These are phyloP conservation scores for Nothocercus nigrocapillus DNA, from an alignment of 2,113 vertebrate species.

Conservation along the genomic window DNA sequence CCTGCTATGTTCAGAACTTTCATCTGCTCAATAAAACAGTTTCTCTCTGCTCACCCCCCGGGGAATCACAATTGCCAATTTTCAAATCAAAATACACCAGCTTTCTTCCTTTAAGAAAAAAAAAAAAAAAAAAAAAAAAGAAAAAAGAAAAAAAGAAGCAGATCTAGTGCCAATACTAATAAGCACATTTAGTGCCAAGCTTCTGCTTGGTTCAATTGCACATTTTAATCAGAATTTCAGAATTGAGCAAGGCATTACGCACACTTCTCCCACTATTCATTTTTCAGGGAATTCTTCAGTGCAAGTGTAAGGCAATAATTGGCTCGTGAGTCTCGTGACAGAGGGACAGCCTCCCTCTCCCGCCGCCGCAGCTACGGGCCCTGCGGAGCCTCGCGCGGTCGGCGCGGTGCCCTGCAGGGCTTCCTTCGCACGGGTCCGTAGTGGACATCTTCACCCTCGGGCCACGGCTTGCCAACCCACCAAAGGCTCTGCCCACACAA, in stretches of 20 bases:
- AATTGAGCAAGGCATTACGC: neutral
- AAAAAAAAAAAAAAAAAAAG: neutral
- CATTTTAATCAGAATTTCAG: slow-evolving; percentile 20
- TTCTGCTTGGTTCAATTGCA: slow-evolving; percentile 23
- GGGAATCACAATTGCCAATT: neutral
- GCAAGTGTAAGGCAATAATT: neutral
- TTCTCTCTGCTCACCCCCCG: neutral
- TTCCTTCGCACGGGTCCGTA: neutral
- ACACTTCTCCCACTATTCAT: neutral
- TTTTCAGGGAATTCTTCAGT: slow-evolving; percentile 27
- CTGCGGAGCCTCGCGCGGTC: neutral
- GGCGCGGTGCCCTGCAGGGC: neutral
- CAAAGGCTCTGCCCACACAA: neutral
- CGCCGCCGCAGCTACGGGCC: neutral
- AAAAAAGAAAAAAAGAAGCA: too few species aligned
- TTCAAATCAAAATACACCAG: neutral
- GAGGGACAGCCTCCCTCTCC: neutral
- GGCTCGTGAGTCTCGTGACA: neutral
- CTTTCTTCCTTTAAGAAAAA: neutral
- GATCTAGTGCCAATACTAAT: neutral
- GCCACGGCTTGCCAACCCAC: neutral
- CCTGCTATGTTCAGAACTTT: slow-evolving; percentile 27
- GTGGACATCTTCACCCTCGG: neutral
- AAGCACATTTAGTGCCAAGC: neutral
- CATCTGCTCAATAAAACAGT: neutral